Percentiles rank a stretch among this genome's conserved stretches.
Conservation (phyloP, 2,113 vertebrate genomes). For the Bufo bufo region DNA sequence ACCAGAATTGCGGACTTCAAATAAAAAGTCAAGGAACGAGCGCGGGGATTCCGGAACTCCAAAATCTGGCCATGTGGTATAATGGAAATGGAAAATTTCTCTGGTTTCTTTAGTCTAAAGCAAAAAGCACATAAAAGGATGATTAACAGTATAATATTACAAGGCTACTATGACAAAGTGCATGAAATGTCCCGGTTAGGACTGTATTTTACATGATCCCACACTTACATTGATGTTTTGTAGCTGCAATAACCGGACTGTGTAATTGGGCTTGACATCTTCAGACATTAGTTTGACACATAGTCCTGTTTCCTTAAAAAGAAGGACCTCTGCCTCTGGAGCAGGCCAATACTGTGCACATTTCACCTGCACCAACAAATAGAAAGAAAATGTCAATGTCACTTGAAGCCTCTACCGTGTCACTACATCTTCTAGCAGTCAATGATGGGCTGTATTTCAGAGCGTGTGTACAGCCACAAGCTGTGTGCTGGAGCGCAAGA, state of each 20-base stretch:
- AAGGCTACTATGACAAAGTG: slow-evolving; percentile 37
- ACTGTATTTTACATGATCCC: background rate
- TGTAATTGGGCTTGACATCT: slow-evolving; percentile 90
- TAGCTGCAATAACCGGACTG: slow-evolving; percentile 87
- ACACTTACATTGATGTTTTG: slow-evolving; percentile 86
- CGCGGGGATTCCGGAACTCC: slow-evolving; percentile 96
- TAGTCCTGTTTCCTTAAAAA: slow-evolving; percentile 90
- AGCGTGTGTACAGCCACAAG: too few relatives aligned
- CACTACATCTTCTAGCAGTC: background rate
- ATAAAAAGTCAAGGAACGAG: slow-evolving; percentile 95
- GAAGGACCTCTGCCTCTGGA: slow-evolving; percentile 82
- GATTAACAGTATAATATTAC: slow-evolving; percentile 46
- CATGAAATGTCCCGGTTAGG: background rate
- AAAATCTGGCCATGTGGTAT: slow-evolving; percentile 99
- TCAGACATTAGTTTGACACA: slow-evolving; percentile 88
- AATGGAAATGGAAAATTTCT: slow-evolving; percentile 96
- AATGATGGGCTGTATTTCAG: background rate
- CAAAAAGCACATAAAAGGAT: slow-evolving; percentile 52
- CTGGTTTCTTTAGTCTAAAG: slow-evolving; percentile 85
- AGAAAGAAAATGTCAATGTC: background rate
- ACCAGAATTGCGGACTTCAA: slow-evolving; percentile 91
- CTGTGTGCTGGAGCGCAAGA: too few relatives aligned
- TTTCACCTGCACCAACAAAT: slow-evolving; percentile 81
- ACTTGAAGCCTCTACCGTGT: background rate
- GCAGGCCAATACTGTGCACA: slow-evolving; percentile 98